These are phyloP conservation scores for Monopterus albus DNA, from an alignment of 2,113 vertebrate species.

Conservation along the genomic window DNA sequence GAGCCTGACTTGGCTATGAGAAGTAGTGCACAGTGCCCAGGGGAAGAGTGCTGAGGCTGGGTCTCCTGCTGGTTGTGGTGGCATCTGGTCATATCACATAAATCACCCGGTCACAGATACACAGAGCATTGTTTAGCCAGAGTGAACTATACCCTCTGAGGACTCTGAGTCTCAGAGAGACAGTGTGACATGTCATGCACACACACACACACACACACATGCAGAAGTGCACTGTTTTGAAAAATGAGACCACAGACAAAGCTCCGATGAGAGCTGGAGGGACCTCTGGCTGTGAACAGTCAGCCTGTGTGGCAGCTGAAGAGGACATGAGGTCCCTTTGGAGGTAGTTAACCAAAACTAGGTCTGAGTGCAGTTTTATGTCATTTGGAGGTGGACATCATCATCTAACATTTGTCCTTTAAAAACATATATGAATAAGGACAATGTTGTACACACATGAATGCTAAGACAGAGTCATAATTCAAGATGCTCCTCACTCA, in stretches of 20 bases:
- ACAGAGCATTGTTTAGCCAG: constrained; percentile 56
- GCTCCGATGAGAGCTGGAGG: constrained; percentile 24
- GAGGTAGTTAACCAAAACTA: constrained; percentile 40
- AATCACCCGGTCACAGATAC: constrained; percentile 73
- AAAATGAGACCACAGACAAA: constrained; percentile 34
- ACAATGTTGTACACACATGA: not conserved
- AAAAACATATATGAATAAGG: not conserved
- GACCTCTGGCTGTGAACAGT: constrained; percentile 20
- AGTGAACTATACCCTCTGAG: constrained; percentile 56
- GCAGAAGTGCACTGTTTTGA: constrained; percentile 17
- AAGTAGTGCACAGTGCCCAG: constrained; percentile 35
- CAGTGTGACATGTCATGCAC: constrained; percentile 11
- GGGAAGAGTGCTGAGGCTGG: constrained; percentile 56
- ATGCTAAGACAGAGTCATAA: constrained; percentile 8
- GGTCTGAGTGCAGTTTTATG: constrained; percentile 57
- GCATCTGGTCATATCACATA: constrained; percentile 62
- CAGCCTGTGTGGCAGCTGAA: constrained; percentile 43
- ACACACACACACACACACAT: not conserved
- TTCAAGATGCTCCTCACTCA: constrained; percentile 43
- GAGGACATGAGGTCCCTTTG: constrained; percentile 50
- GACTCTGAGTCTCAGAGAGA: constrained; percentile 45
- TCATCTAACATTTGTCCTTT: not conserved
- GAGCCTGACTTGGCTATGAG: constrained; percentile 34
- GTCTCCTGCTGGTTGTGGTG: constrained; percentile 48
- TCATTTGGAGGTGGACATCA: constrained; percentile 34